Evolutionary conservation across 1,140 invertebrate species (phyloP).

Genomic region (Helicoverpa armigera): DNA sequence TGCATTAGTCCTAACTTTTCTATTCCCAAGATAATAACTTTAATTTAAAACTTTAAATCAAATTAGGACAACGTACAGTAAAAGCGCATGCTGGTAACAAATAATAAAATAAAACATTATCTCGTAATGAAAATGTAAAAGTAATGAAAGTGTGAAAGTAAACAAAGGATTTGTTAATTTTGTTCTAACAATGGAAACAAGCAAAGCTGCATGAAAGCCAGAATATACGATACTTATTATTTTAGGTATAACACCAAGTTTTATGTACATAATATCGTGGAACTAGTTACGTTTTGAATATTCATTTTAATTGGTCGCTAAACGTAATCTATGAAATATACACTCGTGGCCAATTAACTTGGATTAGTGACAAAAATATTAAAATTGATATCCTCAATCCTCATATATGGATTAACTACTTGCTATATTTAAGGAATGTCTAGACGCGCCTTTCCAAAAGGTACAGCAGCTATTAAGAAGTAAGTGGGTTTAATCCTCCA

Average conservation of each 20-base stretch:
- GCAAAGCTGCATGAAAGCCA: slow-evolving; percentile 18
- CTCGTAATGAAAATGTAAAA: slow-evolving; percentile 41
- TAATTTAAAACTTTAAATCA: slow-evolving; percentile 18
- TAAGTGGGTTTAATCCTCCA: no score
- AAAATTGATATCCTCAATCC: no score
- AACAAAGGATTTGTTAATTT: slow-evolving; percentile 44
- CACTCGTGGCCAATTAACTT: no score
- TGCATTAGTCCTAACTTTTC: background rate
- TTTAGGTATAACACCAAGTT: slow-evolving; percentile 22
- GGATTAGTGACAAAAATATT: no score
- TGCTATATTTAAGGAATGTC: no score
- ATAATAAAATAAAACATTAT: slow-evolving; percentile 30
- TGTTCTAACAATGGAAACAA: slow-evolving; percentile 29
- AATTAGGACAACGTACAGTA: background rate
- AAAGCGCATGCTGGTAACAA: slow-evolving; percentile 1
- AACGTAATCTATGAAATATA: no score
- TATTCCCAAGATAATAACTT: background rate
- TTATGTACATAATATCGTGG: background rate
- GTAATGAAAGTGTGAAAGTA: slow-evolving; percentile 40
- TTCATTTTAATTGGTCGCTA: background rate
- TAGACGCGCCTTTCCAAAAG: no score
- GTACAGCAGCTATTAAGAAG: no score
- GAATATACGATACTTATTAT: slow-evolving; percentile 27
- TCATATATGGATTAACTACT: no score
- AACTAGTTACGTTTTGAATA: background rate